Conservation (phyloP, 2,888 invertebrate species). For the Scaptomyza flava region DNA sequence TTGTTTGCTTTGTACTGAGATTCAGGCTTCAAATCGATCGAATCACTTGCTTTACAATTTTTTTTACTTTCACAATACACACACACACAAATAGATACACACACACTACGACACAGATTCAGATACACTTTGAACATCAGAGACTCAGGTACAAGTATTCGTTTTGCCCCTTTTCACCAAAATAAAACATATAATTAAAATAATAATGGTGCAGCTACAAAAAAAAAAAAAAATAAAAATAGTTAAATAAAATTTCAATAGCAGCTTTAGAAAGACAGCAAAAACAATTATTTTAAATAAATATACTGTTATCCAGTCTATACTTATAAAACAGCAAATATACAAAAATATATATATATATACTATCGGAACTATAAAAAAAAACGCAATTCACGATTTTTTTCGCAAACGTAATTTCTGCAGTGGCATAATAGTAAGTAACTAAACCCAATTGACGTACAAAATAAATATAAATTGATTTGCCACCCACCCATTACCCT, state of each 20-base stretch:
- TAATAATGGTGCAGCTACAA: slow-evolving; percentile 30
- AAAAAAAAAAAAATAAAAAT: neutral
- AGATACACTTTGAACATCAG: slow-evolving; percentile 64
- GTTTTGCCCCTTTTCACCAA: slow-evolving; percentile 19
- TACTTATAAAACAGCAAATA: neutral
- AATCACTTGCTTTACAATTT: slow-evolving; percentile 48
- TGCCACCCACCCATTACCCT: neutral
- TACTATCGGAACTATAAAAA: too few relatives aligned
- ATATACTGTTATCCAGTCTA: neutral
- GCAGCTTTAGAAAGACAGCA: neutral
- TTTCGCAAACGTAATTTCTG: too few relatives aligned
- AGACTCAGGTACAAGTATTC: slow-evolving; percentile 72
- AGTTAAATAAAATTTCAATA: neutral
- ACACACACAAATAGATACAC: slow-evolving; percentile 21
- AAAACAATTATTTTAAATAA: neutral
- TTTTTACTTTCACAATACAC: slow-evolving; percentile 18
- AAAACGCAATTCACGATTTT: too few relatives aligned
- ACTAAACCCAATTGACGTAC: neutral
- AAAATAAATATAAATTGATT: slow-evolving; percentile 17
- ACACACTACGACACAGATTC: slow-evolving; percentile 28
- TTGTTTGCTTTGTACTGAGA: slow-evolving; percentile 70
- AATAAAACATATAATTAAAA: slow-evolving; percentile 9
- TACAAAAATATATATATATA: too few relatives aligned
- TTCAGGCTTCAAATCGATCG: slow-evolving; percentile 63
- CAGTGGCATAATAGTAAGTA: slow-evolving; percentile 6